A percentile compares a stretch with the other conserved stretches of the same genome.
Conservation (phyloP, 2,888 invertebrate genomes). For the Platycheirus rosarum region DNA sequence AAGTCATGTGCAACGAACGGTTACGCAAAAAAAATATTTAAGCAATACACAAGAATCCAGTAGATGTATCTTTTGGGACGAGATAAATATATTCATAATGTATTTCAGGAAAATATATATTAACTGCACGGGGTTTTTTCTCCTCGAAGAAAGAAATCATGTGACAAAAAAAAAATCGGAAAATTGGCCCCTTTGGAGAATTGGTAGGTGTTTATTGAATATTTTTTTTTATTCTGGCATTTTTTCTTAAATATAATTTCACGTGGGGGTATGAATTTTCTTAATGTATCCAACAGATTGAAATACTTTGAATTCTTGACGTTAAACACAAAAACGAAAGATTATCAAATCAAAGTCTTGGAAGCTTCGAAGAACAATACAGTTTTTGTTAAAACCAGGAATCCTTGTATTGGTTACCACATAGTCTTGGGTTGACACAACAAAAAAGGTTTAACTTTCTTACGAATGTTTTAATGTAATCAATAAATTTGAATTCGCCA, state of each 20-base stretch:
- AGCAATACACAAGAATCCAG: conserved; percentile 14
- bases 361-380: not conserved
- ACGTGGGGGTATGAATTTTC: not conserved
- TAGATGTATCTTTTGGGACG: conserved; percentile 3
- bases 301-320: conserved; percentile 13
- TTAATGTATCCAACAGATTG: not conserved
- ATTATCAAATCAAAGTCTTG: conserved; percentile 28
- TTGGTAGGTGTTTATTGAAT: not conserved
- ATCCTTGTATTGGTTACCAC: not conserved
- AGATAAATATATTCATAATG: conserved; percentile 22
- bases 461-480: conserved; percentile 15
- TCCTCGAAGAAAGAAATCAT: conserved; percentile 19
- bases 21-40: conserved; percentile 11
- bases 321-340: not conserved
- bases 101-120: conserved; percentile 4
- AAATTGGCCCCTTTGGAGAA: conserved; percentile 13
- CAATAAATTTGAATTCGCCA: conserved; percentile 41
- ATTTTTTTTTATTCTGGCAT: not conserved
- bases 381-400: not conserved
- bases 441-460: conserved; percentile 7
- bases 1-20: conserved; percentile 34
- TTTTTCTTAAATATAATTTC: conserved; percentile 22
- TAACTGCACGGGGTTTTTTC: not conserved
- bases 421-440: conserved; percentile 14
- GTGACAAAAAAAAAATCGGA: conserved; percentile 9